These are phyloP conservation scores for Cassiopea andromeda DNA, from an alignment of 30 jellyfish, hydroid and myxozoan species.

Conservation along the genomic window DNA sequence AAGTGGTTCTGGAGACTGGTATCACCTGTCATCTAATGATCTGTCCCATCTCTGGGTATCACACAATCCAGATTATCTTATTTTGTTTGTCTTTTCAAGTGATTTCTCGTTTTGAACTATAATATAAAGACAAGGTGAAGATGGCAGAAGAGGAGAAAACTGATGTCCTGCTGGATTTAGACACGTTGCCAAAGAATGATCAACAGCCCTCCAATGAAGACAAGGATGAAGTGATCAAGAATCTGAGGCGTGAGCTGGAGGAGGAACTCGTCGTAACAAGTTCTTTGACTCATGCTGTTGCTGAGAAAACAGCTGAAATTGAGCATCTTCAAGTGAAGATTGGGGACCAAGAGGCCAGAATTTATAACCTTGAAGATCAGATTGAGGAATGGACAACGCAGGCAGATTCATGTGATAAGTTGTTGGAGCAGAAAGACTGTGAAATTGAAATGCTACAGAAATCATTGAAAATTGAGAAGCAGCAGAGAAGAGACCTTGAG, in stretches of 20 bases:
- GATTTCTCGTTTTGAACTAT: no score
- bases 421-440: constrained; percentile 68
- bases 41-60: no score
- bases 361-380: constrained; percentile 67
- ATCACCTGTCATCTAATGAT: no score
- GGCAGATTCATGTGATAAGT: constrained; percentile 63
- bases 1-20: no score
- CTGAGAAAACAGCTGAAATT: constrained; percentile 64
- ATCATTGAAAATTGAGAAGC: constrained; percentile 56
- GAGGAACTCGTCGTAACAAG: constrained; percentile 56
- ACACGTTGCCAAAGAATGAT: neutral
- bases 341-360: constrained; percentile 52
- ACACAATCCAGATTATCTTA: neutral
- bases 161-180: constrained; percentile 2
- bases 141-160: neutral
- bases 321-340: constrained; percentile 46
- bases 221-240: constrained; percentile 25
- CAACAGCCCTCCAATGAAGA: constrained; percentile 8
- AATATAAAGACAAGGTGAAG: neutral
- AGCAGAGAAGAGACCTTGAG: constrained; percentile 70
- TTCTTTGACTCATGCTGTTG: constrained; percentile 57
- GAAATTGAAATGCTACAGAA: constrained; percentile 65
- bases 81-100: neutral
- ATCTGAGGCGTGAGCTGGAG: constrained; percentile 24
- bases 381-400: constrained; percentile 75